phyloP scores from a whole-genome alignment of 2,888 invertebrate species.

The Eubasilissa splendida region DNA sequence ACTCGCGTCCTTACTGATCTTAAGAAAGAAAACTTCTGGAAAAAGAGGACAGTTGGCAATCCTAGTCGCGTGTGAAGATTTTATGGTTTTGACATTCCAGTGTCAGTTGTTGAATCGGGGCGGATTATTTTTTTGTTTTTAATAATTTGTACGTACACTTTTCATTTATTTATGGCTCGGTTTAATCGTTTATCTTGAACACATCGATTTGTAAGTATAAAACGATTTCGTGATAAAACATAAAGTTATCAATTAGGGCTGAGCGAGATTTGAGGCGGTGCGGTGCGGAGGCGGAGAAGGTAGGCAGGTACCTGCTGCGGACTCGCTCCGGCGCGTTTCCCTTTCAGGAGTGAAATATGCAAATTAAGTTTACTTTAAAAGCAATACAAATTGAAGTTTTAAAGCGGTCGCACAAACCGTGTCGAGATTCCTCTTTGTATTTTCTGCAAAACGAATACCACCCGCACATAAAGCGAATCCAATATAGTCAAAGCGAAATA shows the following conservation, averaged over 20 bases:
- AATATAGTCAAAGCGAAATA: no score
- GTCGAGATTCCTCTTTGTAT: slow-evolving; percentile 31
- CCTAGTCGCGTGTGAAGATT: no score
- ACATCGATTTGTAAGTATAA: no score
- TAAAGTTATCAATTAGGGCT: slow-evolving; percentile 8
- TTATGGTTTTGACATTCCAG: no score
- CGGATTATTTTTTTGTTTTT: no score
- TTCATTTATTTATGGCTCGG: no score
- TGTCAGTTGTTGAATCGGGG: no score
- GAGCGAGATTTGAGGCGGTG: neutral
- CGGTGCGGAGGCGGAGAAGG: neutral
- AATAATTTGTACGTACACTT: no score
- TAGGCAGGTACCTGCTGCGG: neutral
- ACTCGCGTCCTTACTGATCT: no score
- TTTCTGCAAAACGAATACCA: slow-evolving; percentile 10
- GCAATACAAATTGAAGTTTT: slow-evolving; percentile 41
- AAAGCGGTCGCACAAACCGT: slow-evolving; percentile 19
- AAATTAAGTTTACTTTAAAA: slow-evolving; percentile 40
- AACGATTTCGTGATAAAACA: neutral
- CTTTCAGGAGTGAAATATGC: slow-evolving; percentile 27
- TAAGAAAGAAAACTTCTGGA: no score
- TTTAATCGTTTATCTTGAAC: no score
- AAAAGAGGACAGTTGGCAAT: no score
- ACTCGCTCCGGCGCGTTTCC: neutral
- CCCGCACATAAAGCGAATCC: slow-evolving; percentile 3